Evolutionary conservation across 2,113 vertebrate species (phyloP), one percentile per base, ranked within the genome.

Genomic region (Phocoena phocoena): DNA sequence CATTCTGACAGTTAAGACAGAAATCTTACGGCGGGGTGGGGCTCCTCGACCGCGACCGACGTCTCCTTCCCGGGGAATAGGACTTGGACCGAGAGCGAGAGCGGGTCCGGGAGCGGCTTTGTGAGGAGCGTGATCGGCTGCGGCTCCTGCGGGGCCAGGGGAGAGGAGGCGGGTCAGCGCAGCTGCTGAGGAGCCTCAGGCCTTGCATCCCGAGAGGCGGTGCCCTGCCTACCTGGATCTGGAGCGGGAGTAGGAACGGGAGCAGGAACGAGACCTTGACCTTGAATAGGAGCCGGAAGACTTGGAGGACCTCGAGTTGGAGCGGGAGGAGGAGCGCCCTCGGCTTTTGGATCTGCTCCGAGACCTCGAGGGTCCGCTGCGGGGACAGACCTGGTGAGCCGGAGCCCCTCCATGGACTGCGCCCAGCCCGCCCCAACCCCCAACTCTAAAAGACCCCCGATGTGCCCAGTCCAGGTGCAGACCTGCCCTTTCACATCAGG

Each of bases 271-370:
- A 0, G 99, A 99, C 0, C 99, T 98, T 0, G 99, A 99, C 1
- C 99, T 96, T 0, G 99, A 99, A 58, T 99, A 99, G 13, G 99
- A 99, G 44, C 99, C 99, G 0, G 99, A 99, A 0, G 99, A 99
- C 93, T 99, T 99, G n/a, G 99, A 99, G 33, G 99, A 99, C 47
- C 99, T 98, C 0, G 99, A 99, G 88, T 99, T 99, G 74, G 99
- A 99, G 6, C 99, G 99, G 1, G 99, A 99, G 0, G 99, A 99
- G 0, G 99, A 99, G n/a, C 99, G 99, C 0, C 99, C 99, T 31
- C 99, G 98, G 98, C 99, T 99, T n/a, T 98, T 99, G 2, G 99
- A 99, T 0, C 99, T 98, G 94, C 99, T 99, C 96, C 99, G 99
- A 9, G 99, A 99, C 4, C 98, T 97, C 0, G 99, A 99, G 0